Percentiles rank a stretch among this genome's conserved stretches.
phyloP scores from a whole-genome alignment of 2,888 invertebrate species.

The Aphodius sticticus region DNA sequence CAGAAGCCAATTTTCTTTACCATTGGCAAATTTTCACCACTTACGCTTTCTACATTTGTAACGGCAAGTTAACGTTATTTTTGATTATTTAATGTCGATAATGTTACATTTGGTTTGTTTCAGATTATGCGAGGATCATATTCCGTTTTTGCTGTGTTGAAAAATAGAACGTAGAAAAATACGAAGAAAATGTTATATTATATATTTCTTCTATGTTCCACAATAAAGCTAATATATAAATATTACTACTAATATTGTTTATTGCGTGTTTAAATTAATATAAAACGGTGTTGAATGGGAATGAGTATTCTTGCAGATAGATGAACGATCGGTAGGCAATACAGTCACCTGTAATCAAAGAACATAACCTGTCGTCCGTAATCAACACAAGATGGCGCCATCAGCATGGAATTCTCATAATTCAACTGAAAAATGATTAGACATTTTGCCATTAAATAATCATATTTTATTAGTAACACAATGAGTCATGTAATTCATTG shows the following conservation, averaged over 20 bases:
- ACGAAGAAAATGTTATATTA: neutral
- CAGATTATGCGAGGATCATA: conserved; percentile 42
- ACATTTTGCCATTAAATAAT: neutral
- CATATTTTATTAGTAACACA: neutral
- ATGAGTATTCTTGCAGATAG: no score
- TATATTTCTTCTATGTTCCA: no score
- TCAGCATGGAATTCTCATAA: neutral
- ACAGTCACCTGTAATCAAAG: neutral
- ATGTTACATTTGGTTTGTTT: conserved; percentile 23
- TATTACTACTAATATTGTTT: no score
- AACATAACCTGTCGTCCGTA: neutral
- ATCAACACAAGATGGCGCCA: neutral
- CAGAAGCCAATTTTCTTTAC: conserved; percentile 47
- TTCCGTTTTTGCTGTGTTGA: conserved; percentile 41
- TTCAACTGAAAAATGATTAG: neutral
- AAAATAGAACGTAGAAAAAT: conserved; percentile 29
- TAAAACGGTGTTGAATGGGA: no score
- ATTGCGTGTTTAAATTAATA: no score
- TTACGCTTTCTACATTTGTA: conserved; percentile 47
- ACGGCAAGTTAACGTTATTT: conserved; percentile 40
- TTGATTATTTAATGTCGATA: neutral
- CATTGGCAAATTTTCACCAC: conserved; percentile 49
- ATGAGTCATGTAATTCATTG: neutral
- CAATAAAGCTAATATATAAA: no score
- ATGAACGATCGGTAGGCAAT: neutral